phyloP scores from a whole-genome alignment of 1,140 invertebrate genomes.

The Musca vetustissima region DNA sequence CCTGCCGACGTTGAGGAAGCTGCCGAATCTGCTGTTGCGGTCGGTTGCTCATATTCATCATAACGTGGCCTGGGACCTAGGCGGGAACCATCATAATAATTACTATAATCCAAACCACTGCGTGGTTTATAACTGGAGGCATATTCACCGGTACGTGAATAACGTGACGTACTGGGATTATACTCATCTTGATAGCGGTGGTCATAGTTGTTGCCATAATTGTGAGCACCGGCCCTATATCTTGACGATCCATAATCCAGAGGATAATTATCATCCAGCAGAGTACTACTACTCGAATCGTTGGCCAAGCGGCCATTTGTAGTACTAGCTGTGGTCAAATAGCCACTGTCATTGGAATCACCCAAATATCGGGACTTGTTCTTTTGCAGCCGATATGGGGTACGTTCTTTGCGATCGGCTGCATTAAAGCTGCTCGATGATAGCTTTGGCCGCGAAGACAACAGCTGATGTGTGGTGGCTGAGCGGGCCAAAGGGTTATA shows the following conservation, averaged over 20 bases:
- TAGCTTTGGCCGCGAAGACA: constrained; percentile 57
- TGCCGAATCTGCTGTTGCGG: constrained; percentile 1
- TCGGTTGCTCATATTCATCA: constrained; percentile 27
- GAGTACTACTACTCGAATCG: constrained; percentile 25
- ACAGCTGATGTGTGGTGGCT: constrained; percentile 64
- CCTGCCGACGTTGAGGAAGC: not conserved
- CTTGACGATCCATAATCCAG: constrained; percentile 39
- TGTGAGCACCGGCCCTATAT: constrained; percentile 1
- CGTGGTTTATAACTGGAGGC: constrained; percentile 27
- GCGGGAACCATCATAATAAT: constrained; percentile 33
- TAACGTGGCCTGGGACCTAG: constrained; percentile 30
- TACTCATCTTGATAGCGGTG: constrained; percentile 24
- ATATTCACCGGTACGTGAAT: constrained; percentile 14
- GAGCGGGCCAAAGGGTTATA: constrained; percentile 59
- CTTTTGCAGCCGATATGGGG: constrained; percentile 41
- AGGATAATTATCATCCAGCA: constrained; percentile 48
- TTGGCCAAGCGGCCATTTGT: constrained; percentile 36
- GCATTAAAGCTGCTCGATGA: constrained; percentile 56
- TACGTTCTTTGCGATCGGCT: constrained; percentile 49
- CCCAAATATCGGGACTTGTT: constrained; percentile 31
- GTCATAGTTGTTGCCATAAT: constrained; percentile 17
- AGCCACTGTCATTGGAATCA: constrained; percentile 40
- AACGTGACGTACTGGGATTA: constrained; percentile 10
- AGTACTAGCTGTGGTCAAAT: constrained; percentile 42
- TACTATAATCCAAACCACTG: constrained; percentile 27